Percentiles rank a stretch among this genome's conserved stretches.
These are phyloP conservation scores for Heterodera filipjevi DNA, from an alignment of 2,888 invertebrate genomes.

Conservation along the genomic window DNA sequence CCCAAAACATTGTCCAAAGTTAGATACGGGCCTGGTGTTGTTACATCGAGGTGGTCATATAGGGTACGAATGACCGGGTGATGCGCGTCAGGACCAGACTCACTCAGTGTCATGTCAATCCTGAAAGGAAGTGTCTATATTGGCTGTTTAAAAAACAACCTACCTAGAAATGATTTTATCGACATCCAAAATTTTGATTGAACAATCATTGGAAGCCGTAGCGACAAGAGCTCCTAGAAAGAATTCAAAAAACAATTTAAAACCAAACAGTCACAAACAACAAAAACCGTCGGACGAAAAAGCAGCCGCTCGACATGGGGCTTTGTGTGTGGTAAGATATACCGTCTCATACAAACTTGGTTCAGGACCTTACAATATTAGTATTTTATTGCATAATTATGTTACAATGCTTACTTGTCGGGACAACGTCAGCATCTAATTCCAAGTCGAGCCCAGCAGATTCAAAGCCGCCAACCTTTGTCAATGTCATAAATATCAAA, in stretches of 20 bases:
- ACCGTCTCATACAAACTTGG: conserved; percentile 97
- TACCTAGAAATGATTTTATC: conserved; percentile 97
- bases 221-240: conserved; percentile 82
- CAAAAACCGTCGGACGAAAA: conserved; percentile 82
- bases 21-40: no score
- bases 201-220: conserved; percentile 96
- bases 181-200: conserved; percentile 98
- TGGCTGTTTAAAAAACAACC: conserved; percentile 73
- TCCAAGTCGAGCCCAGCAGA: conserved; percentile 82
- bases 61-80: conserved; percentile 97
- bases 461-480: conserved; percentile 29
- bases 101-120: conserved; percentile 59
- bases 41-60: conserved; percentile 87
- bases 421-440: conserved; percentile 82
- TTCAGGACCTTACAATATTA: conserved; percentile 73
- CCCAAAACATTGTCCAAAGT: no score
- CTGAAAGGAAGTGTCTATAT: no score
- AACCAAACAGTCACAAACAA: not conserved
- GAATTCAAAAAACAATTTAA: conserved; percentile 5
- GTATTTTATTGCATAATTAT: not conserved
- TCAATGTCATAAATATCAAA: not conserved
- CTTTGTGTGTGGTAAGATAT: conserved; percentile 97
- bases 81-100: conserved; percentile 69
- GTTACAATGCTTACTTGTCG: not conserved
- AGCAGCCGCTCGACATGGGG: conserved; percentile 86